Conservation (phyloP, 2,113 vertebrate genomes). For the Pteronura brasiliensis region DNA sequence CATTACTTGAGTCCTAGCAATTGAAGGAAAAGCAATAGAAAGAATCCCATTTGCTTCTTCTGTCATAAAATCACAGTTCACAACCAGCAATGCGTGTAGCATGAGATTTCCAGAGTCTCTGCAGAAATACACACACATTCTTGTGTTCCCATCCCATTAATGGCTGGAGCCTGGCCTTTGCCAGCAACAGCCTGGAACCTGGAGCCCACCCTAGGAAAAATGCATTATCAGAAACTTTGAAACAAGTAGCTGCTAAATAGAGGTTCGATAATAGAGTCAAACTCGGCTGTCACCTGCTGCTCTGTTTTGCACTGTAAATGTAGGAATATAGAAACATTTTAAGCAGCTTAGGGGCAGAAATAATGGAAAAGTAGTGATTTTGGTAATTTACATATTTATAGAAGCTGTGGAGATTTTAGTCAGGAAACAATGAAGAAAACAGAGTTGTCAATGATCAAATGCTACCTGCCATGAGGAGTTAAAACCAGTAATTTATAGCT, state of each 20-base stretch:
- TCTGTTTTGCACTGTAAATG: constrained; percentile 63
- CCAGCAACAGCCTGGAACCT: not conserved
- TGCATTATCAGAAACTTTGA: constrained; percentile 51
- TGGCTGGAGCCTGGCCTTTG: not conserved
- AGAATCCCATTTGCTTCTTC: not conserved
- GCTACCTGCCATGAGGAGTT: constrained; percentile 32
- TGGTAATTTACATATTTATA: constrained; percentile 61
- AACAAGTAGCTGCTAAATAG: constrained; percentile 57
- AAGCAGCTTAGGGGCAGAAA: constrained; percentile 54
- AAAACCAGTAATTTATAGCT: constrained; percentile 69
- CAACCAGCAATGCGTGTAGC: rapidly evolving
- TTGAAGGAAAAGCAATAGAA: not conserved
- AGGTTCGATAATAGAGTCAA: constrained; percentile 46
- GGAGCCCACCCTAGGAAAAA: not conserved
- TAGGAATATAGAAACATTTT: constrained; percentile 53
- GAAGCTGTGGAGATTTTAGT: constrained; percentile 47
- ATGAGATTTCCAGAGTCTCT: not conserved
- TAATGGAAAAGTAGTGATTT: constrained; percentile 55
- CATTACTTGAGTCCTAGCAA: not conserved
- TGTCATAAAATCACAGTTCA: not conserved
- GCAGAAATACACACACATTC: not conserved
- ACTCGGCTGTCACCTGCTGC: constrained; percentile 61
- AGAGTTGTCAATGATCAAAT: constrained; percentile 63
- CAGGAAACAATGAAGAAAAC: constrained; percentile 67
- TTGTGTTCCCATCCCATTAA: not conserved